Conservation (phyloP, 2,888 invertebrate species). For the Scrobipalpa costella region DNA sequence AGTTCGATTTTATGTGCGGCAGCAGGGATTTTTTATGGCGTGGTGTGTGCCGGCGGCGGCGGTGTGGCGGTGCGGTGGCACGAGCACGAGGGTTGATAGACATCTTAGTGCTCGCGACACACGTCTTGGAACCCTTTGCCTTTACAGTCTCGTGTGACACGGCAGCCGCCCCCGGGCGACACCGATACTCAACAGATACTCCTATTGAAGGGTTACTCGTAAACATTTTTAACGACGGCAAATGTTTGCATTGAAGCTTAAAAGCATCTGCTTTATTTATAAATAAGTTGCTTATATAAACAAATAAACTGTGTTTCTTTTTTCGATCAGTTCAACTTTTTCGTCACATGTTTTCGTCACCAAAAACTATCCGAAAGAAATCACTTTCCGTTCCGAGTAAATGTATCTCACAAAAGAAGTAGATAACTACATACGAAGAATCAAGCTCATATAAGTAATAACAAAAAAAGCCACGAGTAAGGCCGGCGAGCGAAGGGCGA, state of each 20-base stretch:
- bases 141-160: slow-evolving; percentile 40
- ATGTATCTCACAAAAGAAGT: slow-evolving; percentile 16
- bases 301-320: not conserved
- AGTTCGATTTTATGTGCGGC: slow-evolving; percentile 72
- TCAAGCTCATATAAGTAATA: slow-evolving; percentile 22
- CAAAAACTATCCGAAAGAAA: not conserved
- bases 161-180: slow-evolving; percentile 43
- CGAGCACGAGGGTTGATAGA: slow-evolving; percentile 40
- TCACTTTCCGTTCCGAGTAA: slow-evolving; percentile 5
- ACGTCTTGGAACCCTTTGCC: slow-evolving; percentile 55
- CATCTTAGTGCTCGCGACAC: slow-evolving; percentile 45
- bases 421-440: slow-evolving; percentile 15
- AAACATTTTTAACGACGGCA: slow-evolving; percentile 17
- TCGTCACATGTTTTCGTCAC: not conserved
- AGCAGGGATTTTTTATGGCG: slow-evolving; percentile 75
- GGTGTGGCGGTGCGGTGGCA: slow-evolving; percentile 43
- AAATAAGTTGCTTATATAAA: not conserved
- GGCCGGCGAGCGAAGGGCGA: slow-evolving; percentile 68
- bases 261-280: slow-evolving; percentile 31
- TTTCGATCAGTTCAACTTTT: not conserved
- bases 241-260: slow-evolving; percentile 45
- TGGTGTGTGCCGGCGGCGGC: slow-evolving; percentile 59
- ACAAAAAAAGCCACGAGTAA: slow-evolving; percentile 56
- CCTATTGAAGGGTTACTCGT: slow-evolving; percentile 31
- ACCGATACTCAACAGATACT: slow-evolving; percentile 35